These are phyloP conservation scores for Catharus ustulatus DNA, from an alignment of 2,797 vertebrate species.

Conservation along the genomic window DNA sequence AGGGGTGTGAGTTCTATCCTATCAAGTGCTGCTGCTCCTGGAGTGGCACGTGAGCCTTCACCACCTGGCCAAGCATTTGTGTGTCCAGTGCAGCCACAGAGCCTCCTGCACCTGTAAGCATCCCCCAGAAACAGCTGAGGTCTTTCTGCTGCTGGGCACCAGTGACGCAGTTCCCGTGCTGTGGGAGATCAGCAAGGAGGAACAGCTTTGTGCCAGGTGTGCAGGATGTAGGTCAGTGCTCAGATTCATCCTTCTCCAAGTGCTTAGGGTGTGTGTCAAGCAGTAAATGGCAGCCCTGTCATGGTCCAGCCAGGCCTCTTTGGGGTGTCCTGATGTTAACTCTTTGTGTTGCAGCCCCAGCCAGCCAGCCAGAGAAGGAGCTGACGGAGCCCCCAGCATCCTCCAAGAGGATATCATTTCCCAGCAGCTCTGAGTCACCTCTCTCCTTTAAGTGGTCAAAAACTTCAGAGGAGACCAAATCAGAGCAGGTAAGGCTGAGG, in stretches of 20 bases:
- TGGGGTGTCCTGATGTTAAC: constrained; percentile 7
- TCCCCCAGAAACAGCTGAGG: background rate
- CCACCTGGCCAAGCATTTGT: background rate
- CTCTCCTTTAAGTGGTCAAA: constrained; percentile 90
- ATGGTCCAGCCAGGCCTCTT: background rate
- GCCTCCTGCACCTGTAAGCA: background rate
- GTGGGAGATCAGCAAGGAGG: background rate
- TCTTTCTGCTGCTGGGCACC: background rate
- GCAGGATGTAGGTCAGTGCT: background rate
- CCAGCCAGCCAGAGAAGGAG: constrained; percentile 87
- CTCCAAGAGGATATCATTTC: constrained; percentile 87
- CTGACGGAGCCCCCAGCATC: constrained; percentile 86
- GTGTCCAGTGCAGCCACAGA: background rate
- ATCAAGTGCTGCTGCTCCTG: rapidly evolving
- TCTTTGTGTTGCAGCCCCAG: constrained; percentile 76
- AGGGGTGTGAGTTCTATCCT: background rate
- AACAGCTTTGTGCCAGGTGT: background rate
- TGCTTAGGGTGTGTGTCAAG: background rate
- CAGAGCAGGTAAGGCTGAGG: constrained; percentile 88
- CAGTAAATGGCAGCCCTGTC: background rate
- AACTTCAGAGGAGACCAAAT: constrained; percentile 88
- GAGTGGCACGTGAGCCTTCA: background rate
- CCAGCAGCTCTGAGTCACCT: constrained; percentile 86
- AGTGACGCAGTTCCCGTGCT: background rate
- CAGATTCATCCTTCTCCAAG: background rate